Evolutionary conservation across 2,113 vertebrate genomes (phyloP).

Genomic region (Pachyramphus minor): DNA sequence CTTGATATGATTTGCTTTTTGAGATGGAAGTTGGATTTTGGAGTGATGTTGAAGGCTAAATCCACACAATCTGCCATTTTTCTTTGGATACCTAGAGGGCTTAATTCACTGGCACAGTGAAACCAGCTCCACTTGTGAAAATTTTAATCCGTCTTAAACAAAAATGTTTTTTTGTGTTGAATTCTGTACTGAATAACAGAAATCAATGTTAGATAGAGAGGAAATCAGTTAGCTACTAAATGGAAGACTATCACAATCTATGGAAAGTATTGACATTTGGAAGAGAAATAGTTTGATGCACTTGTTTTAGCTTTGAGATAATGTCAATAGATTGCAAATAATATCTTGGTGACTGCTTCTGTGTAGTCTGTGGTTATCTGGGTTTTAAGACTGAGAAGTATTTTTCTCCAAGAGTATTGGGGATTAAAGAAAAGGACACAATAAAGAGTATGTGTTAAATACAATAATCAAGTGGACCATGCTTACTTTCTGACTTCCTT

Average conservation of each 20-base stretch:
- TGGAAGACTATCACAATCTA: not conserved
- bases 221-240: not conserved
- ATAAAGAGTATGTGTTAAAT: not conserved
- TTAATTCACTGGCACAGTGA: not conserved
- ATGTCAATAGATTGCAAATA: not conserved
- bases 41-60: not conserved
- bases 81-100: not conserved
- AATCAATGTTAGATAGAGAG: not conserved
- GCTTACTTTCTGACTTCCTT: conserved; percentile 30
- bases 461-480: not conserved
- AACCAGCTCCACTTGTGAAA: not conserved
- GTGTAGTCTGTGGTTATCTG: not conserved
- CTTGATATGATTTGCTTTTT: not conserved
- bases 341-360: not conserved
- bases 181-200: not conserved
- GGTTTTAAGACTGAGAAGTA: not conserved
- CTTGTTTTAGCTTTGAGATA: not conserved
- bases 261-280: not conserved
- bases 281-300: not conserved
- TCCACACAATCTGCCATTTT: not conserved
- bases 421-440: not conserved
- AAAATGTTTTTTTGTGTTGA: not conserved
- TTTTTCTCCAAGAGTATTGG: not conserved
- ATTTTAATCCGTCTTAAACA: not conserved
- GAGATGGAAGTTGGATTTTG: not conserved